Base-by-base conservation (phyloP, 2,888 invertebrate species). In the Trichopria drosophilae region DNA sequence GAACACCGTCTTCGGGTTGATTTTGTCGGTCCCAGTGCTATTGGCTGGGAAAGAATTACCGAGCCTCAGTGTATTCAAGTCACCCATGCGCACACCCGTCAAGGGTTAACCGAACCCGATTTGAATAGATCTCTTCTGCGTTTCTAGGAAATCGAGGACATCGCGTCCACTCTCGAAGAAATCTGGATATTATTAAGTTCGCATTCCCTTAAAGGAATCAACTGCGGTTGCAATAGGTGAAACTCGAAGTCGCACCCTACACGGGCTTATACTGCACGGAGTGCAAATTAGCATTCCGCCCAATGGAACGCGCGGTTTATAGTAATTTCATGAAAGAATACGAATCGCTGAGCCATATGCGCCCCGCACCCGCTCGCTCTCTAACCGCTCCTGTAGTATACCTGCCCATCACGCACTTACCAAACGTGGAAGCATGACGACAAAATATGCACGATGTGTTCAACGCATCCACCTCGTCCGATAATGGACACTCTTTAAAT, bases 391-490 rank as follows among this genome's bases (percentile, higher is more conserved):
- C 23, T 13, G 10, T 12, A 2, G 34, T 35, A 6, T 49, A 49
- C 16, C 16, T 50, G 4, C 19, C 1, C 53, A 53, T 9, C 50
- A 50, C 6, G 24, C 53, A 4, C 36, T 45, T 1, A 9, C 41
- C 2, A 32, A 31, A n/a, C n/a, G 15, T 1, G 16, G 5, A 13
- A 50, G 46, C 28, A 34, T 23, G n/a, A 49, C 55, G 1, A 53
- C 51, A 1, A 53, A 51, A 26, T 9, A n/a, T 51, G 1, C 5
- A 48, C 4, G 57, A 53, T 4, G 53, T 51, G 1, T 55, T 49
- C 22, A 43, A 55, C 19, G 55, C 49, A 3, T 56, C 55, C 6
- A 23, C 42, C 1, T 13, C 28, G 3, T 46, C 53, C 1, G 12
- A 39, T 1, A 42, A 18, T 20, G 28, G 42, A 2, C 20, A 10